Evolutionary conservation across 2,113 vertebrate genomes (phyloP).

Genomic region (Albula goreensis): DNA sequence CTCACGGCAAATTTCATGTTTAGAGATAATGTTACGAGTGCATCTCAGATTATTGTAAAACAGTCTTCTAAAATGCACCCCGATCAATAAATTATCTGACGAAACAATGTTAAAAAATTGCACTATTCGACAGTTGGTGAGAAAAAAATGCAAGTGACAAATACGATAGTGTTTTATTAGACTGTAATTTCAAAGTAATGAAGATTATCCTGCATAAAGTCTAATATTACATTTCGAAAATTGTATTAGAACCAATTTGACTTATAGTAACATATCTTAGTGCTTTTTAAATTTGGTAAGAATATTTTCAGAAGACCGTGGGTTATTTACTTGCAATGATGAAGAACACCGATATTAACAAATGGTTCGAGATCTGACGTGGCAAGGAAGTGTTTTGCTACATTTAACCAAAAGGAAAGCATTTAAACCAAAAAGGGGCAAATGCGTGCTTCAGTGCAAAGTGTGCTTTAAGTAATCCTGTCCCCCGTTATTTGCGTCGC

Average conservation of each 20-base stretch:
- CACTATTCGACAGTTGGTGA: slow-evolving; percentile 6
- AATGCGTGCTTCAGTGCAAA: slow-evolving; percentile 38
- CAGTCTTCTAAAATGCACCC: slow-evolving; percentile 29
- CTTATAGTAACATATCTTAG: not conserved
- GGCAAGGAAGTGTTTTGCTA: not conserved
- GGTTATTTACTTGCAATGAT: not conserved
- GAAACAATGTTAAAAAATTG: not conserved
- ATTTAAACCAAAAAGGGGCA: slow-evolving; percentile 42
- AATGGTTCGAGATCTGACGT: not conserved
- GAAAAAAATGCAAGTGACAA: not conserved
- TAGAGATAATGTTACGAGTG: slow-evolving; percentile 35
- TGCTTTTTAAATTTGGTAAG: not conserved
- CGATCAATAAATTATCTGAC: slow-evolving; percentile 51
- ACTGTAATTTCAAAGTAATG: not conserved
- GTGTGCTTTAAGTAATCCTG: slow-evolving; percentile 45
- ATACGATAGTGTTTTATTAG: not conserved
- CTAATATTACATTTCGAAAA: not conserved
- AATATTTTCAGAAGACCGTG: not conserved
- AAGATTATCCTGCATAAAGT: not conserved
- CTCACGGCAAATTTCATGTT: slow-evolving; percentile 39
- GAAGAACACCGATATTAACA: not conserved
- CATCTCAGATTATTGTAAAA: slow-evolving; percentile 34
- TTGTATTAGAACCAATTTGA: not conserved
- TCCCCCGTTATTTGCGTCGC: slow-evolving; percentile 38
- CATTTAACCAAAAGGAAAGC: slow-evolving; percentile 23